phyloP scores from a whole-genome alignment of 2,113 vertebrate genomes.

The Bubo blakistoni region DNA sequence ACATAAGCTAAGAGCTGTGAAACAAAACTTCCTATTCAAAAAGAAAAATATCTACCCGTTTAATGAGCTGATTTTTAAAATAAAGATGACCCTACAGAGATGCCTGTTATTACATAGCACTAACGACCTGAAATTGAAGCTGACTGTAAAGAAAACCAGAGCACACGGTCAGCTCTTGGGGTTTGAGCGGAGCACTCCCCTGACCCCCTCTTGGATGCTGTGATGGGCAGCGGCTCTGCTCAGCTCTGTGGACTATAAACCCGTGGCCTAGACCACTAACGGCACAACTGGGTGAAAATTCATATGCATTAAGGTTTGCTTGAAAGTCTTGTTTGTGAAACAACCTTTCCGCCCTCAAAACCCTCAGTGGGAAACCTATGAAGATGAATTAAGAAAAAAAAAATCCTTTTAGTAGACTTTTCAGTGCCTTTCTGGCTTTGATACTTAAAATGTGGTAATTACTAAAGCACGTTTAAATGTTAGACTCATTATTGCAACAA shows the following conservation, averaged over 20 bases:
- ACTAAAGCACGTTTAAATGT: not conserved
- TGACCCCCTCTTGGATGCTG: not conserved
- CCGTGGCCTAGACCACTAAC: not conserved
- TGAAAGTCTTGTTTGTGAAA: not conserved
- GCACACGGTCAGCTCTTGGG: fast-evolving
- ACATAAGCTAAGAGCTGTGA: not conserved
- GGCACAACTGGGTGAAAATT: not conserved
- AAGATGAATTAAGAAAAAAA: fast-evolving
- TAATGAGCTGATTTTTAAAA: not conserved
- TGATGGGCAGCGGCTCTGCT: not conserved
- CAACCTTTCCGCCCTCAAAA: not conserved
- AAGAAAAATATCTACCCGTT: not conserved
- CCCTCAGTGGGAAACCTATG: not conserved
- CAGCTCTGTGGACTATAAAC: fast-evolving
- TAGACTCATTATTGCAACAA: not conserved
- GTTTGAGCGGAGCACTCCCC: not conserved
- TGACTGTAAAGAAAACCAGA: not conserved
- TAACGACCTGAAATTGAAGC: fast-evolving
- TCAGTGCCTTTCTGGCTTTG: not conserved
- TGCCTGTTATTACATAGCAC: not conserved
- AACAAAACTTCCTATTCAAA: not conserved
- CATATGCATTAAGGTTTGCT: fast-evolving
- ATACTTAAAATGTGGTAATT: not conserved
- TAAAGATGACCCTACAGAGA: fast-evolving
- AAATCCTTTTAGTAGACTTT: not conserved